Percentiles rank a stretch among this genome's conserved stretches.
phyloP scores from a whole-genome alignment of 2,797 vertebrate genomes.

The Odontamblyopus rebecca region DNA sequence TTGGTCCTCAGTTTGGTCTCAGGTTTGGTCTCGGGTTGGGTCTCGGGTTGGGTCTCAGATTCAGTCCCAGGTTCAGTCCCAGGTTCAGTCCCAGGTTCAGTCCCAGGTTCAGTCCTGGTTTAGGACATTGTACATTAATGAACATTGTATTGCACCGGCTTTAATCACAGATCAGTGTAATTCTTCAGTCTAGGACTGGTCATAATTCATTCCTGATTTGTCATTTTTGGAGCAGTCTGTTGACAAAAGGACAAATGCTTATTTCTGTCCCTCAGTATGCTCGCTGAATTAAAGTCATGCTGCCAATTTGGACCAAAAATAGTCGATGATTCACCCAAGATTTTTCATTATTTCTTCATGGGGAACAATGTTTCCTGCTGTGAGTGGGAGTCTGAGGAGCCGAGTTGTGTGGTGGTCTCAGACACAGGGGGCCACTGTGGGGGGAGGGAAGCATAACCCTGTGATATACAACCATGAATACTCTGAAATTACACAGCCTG shows the following conservation, averaged over 20 bases:
- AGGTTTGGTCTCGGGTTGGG: too few relatives aligned
- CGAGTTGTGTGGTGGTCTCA: constrained; percentile 3
- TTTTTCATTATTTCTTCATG: not conserved
- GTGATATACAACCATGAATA: constrained; percentile 21
- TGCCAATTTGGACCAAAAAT: constrained; percentile 1
- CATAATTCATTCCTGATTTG: not conserved
- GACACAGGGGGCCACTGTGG: constrained; percentile 14
- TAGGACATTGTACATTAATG: too few relatives aligned
- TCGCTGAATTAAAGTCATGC: not conserved
- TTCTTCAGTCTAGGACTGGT: not conserved
- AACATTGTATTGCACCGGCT: too few relatives aligned
- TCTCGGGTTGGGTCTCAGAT: too few relatives aligned
- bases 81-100: too few relatives aligned
- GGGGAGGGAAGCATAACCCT: constrained; percentile 6
- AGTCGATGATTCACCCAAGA: constrained; percentile 1
- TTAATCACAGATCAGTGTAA: too few relatives aligned
- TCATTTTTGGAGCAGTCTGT: not conserved
- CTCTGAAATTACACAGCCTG: constrained; percentile 13
- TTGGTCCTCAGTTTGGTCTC: too few relatives aligned
- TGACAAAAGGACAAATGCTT: not conserved
- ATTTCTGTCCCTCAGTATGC: constrained; percentile 5
- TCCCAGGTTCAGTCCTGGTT: too few relatives aligned
- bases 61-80: too few relatives aligned
- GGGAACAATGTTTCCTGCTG: not conserved
- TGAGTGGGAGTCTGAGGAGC: not conserved